Base-by-base conservation (phyloP, 2,888 invertebrate species). In the Erebia aethiops region DNA sequence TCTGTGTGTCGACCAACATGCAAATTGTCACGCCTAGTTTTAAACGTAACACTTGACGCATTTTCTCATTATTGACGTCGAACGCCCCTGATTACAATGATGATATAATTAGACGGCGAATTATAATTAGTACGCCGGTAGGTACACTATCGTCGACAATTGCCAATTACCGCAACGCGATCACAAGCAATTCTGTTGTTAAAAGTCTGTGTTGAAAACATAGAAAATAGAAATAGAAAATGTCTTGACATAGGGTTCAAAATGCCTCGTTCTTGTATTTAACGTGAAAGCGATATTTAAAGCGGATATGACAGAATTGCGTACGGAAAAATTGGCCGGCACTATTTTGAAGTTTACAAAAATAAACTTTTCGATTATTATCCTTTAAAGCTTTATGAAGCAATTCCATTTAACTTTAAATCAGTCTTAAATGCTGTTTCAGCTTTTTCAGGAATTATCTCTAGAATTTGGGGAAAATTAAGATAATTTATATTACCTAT, bases 11-110 rank as follows among this genome's bases (percentile, higher is more conserved):
- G 77, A 77, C 70, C 69, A 51, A 74, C 73, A 75, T 71, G 71
- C 71, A 73, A 74, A 71, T 72, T 76, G 74, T 74, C 76, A 71
- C 77, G 77, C 76, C 75, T 72, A 69, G 70, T 72, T 63, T 74
- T 71, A 73, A 74, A 76, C 79, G 79, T 78, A 77, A 72, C 74
- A 67, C 74, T 80, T 81, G 80, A 80, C 79, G 80, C 77, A 75
- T 75, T 72, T 76, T 72, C 71, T 73, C 56, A 71, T 76, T 77
- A 75, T 77, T 80, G 80, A 80, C 80, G 79, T 79, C 77, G 77
- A 67, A 64, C 71, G 73, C 74, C 73, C 72, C 69, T 69, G 70
- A 75, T 74, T 69, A 71, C 70, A 58, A 63, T 54, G 66, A 64
- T 70, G 70, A 68, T 75, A 75, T 75, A 73, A 75, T 74, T 75